These are phyloP conservation scores for Mobula birostris DNA, from an alignment of 2,113 vertebrate species.

Conservation along the genomic window DNA sequence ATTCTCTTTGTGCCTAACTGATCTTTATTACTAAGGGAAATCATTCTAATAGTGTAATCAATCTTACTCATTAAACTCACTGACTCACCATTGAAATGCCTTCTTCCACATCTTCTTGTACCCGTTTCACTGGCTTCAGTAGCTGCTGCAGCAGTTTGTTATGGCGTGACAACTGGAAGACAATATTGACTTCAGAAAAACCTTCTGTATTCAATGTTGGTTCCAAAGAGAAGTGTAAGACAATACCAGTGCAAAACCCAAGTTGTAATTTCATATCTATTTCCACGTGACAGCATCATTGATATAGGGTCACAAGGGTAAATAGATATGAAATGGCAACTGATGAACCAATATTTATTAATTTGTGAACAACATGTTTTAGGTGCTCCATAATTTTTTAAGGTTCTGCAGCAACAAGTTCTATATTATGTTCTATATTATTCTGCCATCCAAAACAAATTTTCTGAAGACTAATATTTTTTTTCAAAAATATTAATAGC, in stretches of 20 bases:
- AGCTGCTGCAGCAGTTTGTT: slow-evolving; percentile 81
- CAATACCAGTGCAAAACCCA: background rate
- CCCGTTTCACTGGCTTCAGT: slow-evolving; percentile 73
- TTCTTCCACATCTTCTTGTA: slow-evolving; percentile 78
- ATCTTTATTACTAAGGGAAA: no score
- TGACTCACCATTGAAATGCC: slow-evolving; percentile 84
- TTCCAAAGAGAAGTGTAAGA: background rate
- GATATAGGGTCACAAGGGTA: background rate
- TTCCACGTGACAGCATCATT: no score
- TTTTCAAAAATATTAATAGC: background rate
- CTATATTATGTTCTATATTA: background rate
- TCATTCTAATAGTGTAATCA: background rate
- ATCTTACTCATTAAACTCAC: background rate
- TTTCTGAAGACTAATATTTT: background rate
- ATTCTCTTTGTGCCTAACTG: no score
- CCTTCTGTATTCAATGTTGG: background rate
- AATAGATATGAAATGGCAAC: background rate
- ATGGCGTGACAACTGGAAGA: slow-evolving; percentile 78
- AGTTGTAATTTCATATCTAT: background rate
- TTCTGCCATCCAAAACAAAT: background rate
- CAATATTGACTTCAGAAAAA: background rate
- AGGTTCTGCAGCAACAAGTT: background rate
- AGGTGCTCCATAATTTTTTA: background rate
- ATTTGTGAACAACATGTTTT: background rate
- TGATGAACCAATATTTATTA: background rate